Percentiles rank a stretch among this genome's conserved stretches.
Conservation (phyloP, 1,140 invertebrate genomes). For the Musca vetustissima region DNA sequence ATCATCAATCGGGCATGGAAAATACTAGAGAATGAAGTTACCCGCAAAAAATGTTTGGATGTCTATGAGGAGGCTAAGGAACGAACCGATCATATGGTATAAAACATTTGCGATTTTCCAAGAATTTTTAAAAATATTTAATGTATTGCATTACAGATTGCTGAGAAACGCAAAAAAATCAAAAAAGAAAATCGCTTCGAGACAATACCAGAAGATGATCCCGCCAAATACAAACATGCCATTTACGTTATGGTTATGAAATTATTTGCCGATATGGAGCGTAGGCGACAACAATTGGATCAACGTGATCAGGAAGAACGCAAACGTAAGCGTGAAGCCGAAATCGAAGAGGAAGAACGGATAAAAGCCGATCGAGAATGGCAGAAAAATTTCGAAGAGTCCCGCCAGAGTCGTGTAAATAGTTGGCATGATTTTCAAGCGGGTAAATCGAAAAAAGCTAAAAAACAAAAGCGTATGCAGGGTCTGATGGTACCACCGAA, state of each 20-base stretch:
- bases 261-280: constrained; percentile 95
- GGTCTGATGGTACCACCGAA: constrained; percentile 87
- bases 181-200: constrained; percentile 87
- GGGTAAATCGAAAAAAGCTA: constrained; percentile 69
- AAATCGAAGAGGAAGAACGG: constrained; percentile 89
- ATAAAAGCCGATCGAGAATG: constrained; percentile 89
- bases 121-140: constrained; percentile 32
- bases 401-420: constrained; percentile 87
- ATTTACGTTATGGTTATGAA: constrained; percentile 98
- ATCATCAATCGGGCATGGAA: constrained; percentile 97
- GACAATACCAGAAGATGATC: constrained; percentile 92
- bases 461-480: constrained; percentile 69
- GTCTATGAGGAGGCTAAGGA: constrained; percentile 97
- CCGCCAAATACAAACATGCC: constrained; percentile 88
- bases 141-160: constrained; percentile 77
- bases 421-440: constrained; percentile 95
- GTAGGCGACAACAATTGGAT: constrained; percentile 81
- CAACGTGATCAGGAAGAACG: constrained; percentile 90
- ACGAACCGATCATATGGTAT: constrained; percentile 90
- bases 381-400: constrained; percentile 99
- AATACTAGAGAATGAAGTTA: constrained; percentile 92
- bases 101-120: not conserved
- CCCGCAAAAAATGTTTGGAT: constrained; percentile 91
- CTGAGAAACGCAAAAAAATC: constrained; percentile 91
- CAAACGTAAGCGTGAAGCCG: constrained; percentile 91